Base-by-base conservation (phyloP, 2,888 invertebrate genomes). In the Nemapogon koenigi region DNA sequence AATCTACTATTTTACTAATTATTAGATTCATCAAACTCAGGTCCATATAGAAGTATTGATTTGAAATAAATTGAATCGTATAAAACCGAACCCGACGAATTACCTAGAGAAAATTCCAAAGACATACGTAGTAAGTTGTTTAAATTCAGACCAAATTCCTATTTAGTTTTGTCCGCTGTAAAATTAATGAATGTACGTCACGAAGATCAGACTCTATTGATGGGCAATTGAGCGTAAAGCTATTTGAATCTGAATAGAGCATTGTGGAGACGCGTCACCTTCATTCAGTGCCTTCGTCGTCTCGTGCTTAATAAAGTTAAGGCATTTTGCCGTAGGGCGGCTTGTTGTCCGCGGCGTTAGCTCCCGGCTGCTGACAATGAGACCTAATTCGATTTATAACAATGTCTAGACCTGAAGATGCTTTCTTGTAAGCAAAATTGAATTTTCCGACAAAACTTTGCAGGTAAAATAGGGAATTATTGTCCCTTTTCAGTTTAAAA, bases 161-260 rank as follows among this genome's bases (percentile, higher is more conserved):
- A 28, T 8, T 22, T 7, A 8, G 25, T 7, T 13, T 18, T 33
- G 18, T 8, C 18, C 11, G 11, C 28, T 28, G 16, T 8, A 17
- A 17, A 33, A 16, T 63, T 70, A 71, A 75, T 72, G 67, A 72
- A 68, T 7, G n/a, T 31, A 33, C 31, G 31, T 11, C n/a, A 4
- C 17, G 53, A 57, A 62, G 55, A 63, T 64, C 60, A 64, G 58
- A 57, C 59, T 66, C 67, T 63, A 76, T 76, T 76, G 69, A 72
- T 62, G 64, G 54, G 72, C 71, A 78, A 79, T 78, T 75, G 75
- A 67, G 76, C 69, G 75, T 73, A 65, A 76, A 75, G 75, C 75
- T 76, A 79, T 76, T 76, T 75, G 72, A 73, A 76, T 75, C 61
- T 76, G 76, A 76, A 78, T 76, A 68, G 75, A 59, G 69, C 59